Conservation (phyloP, 2,888 invertebrate species). For the Drosophila nigricruria region DNA sequence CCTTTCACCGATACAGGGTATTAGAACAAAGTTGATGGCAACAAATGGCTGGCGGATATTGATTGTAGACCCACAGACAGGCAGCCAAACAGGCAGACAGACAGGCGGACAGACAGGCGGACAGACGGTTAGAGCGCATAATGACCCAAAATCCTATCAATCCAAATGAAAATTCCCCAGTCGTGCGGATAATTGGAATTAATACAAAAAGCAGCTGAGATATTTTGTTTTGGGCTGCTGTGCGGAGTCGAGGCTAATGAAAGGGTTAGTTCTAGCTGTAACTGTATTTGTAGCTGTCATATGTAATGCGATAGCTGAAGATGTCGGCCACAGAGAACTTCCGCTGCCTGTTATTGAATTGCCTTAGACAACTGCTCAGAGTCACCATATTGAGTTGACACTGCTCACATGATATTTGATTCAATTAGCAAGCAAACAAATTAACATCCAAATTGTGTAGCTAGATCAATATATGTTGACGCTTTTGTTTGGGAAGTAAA, state of each 20-base stretch:
- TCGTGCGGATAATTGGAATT: constrained; percentile 84
- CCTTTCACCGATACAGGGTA: constrained; percentile 22
- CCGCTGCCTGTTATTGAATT: constrained; percentile 11
- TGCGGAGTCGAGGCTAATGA: constrained; percentile 13
- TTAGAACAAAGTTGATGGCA: constrained; percentile 23
- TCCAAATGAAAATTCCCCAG: constrained; percentile 80
- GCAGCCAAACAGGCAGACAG: not conserved
- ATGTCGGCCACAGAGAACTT: not conserved
- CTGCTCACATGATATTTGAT: constrained; percentile 49
- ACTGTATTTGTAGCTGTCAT: constrained; percentile 23
- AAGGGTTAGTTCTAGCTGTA: constrained; percentile 29
- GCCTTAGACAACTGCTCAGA: constrained; percentile 5
- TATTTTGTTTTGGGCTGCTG: constrained; percentile 36
- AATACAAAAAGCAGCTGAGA: constrained; percentile 76
- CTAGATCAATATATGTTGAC: constrained; percentile 2
- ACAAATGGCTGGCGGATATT: constrained; percentile 55
- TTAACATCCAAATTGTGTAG: constrained; percentile 28
- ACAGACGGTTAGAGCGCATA: constrained; percentile 52
- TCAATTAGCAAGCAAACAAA: constrained; percentile 50
- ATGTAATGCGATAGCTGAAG: constrained; percentile 43
- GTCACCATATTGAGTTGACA: constrained; percentile 14
- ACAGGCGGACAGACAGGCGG: constrained; percentile 23
- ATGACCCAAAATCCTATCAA: constrained; percentile 80
- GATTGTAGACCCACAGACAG: constrained; percentile 37
- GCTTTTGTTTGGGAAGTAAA: not conserved